These are phyloP conservation scores for Meloidogyne hapla DNA, from an alignment of 1,140 invertebrate genomes.

Conservation along the genomic window DNA sequence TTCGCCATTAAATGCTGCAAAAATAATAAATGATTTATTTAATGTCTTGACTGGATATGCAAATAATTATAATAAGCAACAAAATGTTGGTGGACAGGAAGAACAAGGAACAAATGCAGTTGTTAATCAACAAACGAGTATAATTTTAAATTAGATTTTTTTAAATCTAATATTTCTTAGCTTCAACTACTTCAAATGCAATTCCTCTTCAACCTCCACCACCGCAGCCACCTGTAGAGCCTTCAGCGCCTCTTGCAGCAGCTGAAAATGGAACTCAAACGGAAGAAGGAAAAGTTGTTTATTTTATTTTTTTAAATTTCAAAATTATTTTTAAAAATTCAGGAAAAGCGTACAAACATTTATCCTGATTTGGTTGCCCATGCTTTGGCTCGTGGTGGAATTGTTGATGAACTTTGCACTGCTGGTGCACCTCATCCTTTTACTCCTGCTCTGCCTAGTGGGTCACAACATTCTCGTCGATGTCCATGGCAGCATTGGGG, in stretches of 20 bases:
- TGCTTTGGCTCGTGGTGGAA: background rate
- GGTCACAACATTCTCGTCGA: background rate
- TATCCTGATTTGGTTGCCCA: constrained; percentile 11
- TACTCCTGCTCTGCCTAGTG: background rate
- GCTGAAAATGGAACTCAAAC: background rate
- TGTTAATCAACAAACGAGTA: too few relatives aligned
- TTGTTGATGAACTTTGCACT: constrained; percentile 19
- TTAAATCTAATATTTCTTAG: background rate
- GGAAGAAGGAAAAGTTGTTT: background rate
- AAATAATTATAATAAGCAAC: too few relatives aligned
- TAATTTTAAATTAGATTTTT: background rate
- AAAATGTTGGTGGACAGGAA: background rate
- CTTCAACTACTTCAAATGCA: background rate
- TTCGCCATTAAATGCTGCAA: background rate
- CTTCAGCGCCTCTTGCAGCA: background rate
- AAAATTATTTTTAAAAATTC: background rate
- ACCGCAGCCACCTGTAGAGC: background rate
- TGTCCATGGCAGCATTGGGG: constrained; percentile 14
- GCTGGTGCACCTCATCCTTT: constrained; percentile 13
- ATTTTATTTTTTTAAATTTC: background rate
- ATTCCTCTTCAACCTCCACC: background rate
- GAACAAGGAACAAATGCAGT: background rate
- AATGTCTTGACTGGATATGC: background rate
- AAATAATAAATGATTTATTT: background rate
- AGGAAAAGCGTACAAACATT: background rate